These are phyloP conservation scores for Laticauda colubrina DNA, from an alignment of 2,113 vertebrate genomes.

Conservation along the genomic window DNA sequence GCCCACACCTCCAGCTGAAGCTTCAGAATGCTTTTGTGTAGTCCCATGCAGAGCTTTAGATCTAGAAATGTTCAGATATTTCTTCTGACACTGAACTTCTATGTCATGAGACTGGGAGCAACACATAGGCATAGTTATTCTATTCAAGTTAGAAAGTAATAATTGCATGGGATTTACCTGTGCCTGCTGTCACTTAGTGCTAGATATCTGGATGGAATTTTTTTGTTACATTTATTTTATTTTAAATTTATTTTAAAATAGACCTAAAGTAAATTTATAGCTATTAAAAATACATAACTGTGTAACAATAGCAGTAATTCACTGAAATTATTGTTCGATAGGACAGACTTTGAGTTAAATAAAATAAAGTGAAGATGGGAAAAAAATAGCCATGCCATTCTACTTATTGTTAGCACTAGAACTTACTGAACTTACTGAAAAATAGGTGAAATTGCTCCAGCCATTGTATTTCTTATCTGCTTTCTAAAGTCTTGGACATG, in stretches of 20 bases:
- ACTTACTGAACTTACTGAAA: not conserved
- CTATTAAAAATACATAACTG: not conserved
- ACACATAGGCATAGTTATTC: no score
- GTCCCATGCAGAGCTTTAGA: not conserved
- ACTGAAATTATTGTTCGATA: not conserved
- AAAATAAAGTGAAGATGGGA: not conserved
- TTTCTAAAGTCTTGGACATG: not conserved
- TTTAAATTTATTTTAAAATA: not conserved
- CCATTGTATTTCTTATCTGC: not conserved
- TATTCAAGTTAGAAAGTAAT: not conserved
- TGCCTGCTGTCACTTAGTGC: not conserved
- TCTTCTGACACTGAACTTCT: not conserved
- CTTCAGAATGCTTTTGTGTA: not conserved
- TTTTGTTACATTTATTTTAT: not conserved
- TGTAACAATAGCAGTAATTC: not conserved
- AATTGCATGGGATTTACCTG: not conserved
- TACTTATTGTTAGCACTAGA: not conserved
- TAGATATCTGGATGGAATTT: not conserved
- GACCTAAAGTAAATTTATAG: not conserved
- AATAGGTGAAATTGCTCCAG: not conserved
- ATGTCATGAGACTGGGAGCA: not conserved
- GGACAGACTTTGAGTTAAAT: not conserved
- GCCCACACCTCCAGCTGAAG: not conserved
- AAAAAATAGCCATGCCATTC: not conserved
- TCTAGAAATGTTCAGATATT: not conserved